Conservation (phyloP, 2,113 vertebrate genomes). For the Parus major region DNA sequence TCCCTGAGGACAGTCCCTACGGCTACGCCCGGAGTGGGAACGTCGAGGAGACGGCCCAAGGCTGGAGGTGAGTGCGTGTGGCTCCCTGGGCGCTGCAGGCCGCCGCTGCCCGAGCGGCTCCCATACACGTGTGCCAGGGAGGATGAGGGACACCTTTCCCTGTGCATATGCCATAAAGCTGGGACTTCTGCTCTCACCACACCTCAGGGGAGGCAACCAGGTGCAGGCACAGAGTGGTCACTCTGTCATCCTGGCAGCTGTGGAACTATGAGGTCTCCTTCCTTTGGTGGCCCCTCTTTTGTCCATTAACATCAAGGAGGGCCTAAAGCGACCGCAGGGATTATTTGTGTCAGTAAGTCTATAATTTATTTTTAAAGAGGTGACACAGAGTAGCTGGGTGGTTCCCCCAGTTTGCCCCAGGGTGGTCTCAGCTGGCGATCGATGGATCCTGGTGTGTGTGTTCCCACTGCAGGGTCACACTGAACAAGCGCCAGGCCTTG, state of each 20-base stretch:
- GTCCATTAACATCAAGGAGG: not conserved
- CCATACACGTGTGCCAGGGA: accelerated
- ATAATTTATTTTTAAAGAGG: not conserved
- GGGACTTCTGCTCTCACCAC: accelerated
- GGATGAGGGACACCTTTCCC: accelerated
- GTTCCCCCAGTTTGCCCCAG: accelerated
- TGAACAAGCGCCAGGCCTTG: slow-evolving; percentile 16
- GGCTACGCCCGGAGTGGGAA: not conserved
- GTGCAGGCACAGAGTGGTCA: accelerated
- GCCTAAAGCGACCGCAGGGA: not conserved
- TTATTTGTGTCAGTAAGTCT: not conserved
- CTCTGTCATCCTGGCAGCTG: not conserved
- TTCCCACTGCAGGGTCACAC: not conserved
- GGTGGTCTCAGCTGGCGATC: accelerated
- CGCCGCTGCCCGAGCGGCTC: accelerated
- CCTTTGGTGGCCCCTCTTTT: not conserved
- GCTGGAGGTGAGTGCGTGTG: not conserved
- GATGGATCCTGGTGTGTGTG: accelerated
- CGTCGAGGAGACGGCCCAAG: not conserved
- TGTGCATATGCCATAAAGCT: accelerated
- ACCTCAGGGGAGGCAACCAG: accelerated
- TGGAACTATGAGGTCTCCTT: not conserved
- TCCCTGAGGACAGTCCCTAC: not conserved
- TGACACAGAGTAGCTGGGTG: not conserved
- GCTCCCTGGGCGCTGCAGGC: accelerated